These are phyloP conservation scores for Drosophila anceps DNA, from an alignment of 2,888 invertebrate genomes.

Conservation along the genomic window DNA sequence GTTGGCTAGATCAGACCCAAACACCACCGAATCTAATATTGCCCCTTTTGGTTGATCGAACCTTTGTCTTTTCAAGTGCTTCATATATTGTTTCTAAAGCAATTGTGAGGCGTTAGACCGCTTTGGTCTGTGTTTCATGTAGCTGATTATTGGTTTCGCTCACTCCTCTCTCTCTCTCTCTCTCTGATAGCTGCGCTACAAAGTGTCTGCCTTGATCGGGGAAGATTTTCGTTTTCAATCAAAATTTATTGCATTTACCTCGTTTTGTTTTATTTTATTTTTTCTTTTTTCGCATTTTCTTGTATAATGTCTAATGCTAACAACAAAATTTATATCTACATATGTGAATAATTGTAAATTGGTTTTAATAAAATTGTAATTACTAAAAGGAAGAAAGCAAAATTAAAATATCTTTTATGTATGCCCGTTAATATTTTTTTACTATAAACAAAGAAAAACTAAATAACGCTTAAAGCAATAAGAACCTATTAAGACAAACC, in stretches of 20 bases:
- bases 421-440: conserved; percentile 54
- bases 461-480: conserved; percentile 82
- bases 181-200: conserved; percentile 11
- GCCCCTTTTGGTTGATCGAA: conserved; percentile 16
- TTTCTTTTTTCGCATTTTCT: conserved; percentile 26
- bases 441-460: conserved; percentile 78
- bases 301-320: conserved; percentile 57
- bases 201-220: conserved; percentile 17
- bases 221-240: conserved; percentile 28
- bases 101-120: conserved; percentile 11
- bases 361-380: conserved; percentile 58
- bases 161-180: neutral
- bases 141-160: conserved; percentile 15
- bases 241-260: conserved; percentile 44
- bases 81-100: neutral
- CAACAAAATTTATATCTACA: conserved; percentile 74
- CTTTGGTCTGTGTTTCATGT: conserved; percentile 1
- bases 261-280: conserved; percentile 26
- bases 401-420: conserved; percentile 55
- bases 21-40: conserved; percentile 1
- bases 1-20: conserved; percentile 3
- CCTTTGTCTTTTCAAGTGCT: conserved; percentile 25
- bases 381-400: conserved; percentile 67
- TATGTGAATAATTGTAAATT: conserved; percentile 59
- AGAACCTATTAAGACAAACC: conserved; percentile 71